Conservation (phyloP, 2,113 vertebrate species). For the Barbus barbus region DNA sequence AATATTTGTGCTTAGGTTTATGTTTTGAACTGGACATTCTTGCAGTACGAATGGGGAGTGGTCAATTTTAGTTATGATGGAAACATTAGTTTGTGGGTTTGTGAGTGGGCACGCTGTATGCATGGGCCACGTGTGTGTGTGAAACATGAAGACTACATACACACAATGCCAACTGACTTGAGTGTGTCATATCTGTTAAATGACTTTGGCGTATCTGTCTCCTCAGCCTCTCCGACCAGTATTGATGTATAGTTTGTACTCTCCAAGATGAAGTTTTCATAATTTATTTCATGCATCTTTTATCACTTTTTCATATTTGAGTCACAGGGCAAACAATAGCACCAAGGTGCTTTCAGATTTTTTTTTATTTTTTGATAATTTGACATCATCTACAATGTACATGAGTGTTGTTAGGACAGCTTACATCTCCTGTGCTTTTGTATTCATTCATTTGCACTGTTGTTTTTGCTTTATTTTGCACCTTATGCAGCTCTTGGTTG, state of each 20-base stretch:
- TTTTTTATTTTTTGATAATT: no score
- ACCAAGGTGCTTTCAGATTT: slow-evolving; percentile 22
- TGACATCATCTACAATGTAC: not conserved
- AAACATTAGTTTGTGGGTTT: slow-evolving; percentile 39
- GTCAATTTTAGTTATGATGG: slow-evolving; percentile 47
- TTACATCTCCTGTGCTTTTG: slow-evolving; percentile 57
- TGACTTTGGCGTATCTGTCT: slow-evolving; percentile 38
- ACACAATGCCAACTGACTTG: slow-evolving; percentile 72
- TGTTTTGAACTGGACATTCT: slow-evolving; percentile 57
- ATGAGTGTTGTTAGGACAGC: not conserved
- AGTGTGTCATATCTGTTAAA: slow-evolving; percentile 56
- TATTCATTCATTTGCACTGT: slow-evolving; percentile 67
- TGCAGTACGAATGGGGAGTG: slow-evolving; percentile 56
- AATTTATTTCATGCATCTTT: slow-evolving; percentile 55
- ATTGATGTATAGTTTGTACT: slow-evolving; percentile 74
- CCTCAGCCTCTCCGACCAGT: slow-evolving; percentile 68
- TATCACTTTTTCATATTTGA: slow-evolving; percentile 43
- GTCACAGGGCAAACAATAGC: not conserved
- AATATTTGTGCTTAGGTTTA: slow-evolving; percentile 3
- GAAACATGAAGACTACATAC: slow-evolving; percentile 43
- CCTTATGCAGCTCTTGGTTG: slow-evolving; percentile 50
- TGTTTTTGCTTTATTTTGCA: slow-evolving; percentile 73
- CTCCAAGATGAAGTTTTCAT: slow-evolving; percentile 57
- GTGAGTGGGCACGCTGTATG: slow-evolving; percentile 49
- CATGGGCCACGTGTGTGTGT: not conserved